Conservation (phyloP, 2,888 invertebrate genomes). For the Pandemis corylana region DNA sequence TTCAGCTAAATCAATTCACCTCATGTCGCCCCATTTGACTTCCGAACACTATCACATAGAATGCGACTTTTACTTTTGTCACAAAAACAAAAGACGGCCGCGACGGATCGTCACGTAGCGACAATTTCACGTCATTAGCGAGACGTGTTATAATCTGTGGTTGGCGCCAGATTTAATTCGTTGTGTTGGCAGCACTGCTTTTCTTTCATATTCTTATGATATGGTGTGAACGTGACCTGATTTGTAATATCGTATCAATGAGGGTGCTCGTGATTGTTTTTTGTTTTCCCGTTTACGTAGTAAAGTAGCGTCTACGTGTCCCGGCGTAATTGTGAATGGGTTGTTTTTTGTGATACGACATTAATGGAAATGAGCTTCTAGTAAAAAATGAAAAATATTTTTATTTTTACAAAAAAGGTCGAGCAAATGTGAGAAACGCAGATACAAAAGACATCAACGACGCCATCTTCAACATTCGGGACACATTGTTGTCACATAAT, state of each 20-base stretch:
- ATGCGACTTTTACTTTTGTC: constrained; percentile 74
- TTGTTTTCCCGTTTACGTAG: constrained; percentile 24
- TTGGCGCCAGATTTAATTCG: constrained; percentile 78
- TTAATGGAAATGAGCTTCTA: not conserved
- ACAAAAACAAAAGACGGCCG: constrained; percentile 58
- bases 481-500: too few species aligned
- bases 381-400: not conserved
- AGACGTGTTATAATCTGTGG: constrained; percentile 78
- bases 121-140: constrained; percentile 79
- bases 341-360: not conserved
- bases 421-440: not conserved
- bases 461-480: not conserved
- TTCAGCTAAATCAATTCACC: constrained; percentile 46
- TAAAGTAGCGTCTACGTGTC: constrained; percentile 39
- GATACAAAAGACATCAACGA: constrained; percentile 43
- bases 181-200: constrained; percentile 55
- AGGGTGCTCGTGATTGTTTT: constrained; percentile 19
- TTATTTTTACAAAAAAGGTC: not conserved
- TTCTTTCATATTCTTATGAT: constrained; percentile 46
- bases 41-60: constrained; percentile 67
- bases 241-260: constrained; percentile 36
- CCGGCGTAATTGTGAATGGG: constrained; percentile 21
- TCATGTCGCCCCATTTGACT: constrained; percentile 49
- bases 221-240: constrained; percentile 47
- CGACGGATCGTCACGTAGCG: constrained; percentile 71